phyloP scores from a whole-genome alignment of 2,113 vertebrate genomes.

The Cryptomyrus ogoouensis region DNA sequence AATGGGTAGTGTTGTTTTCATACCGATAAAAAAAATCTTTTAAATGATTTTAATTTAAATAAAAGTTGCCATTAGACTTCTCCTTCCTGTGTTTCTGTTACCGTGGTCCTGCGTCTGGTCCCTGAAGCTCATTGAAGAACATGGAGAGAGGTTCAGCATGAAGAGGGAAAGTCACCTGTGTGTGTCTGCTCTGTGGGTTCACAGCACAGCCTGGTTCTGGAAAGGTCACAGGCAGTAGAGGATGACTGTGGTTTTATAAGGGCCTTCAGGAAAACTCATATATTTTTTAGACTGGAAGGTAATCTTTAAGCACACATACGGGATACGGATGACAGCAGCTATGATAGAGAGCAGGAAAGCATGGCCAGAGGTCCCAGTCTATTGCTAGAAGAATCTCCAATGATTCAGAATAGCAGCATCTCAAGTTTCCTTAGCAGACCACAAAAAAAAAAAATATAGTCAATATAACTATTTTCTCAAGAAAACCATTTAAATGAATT shows the following conservation, averaged over 20 bases:
- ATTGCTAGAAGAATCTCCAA: background rate
- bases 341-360: background rate
- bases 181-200: background rate
- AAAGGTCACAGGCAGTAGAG: background rate
- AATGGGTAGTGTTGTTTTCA: constrained; percentile 56
- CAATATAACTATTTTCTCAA: background rate
- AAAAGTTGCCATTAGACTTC: constrained; percentile 59
- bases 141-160: background rate
- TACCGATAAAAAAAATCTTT: constrained; percentile 64
- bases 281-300: background rate
- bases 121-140: background rate
- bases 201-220: background rate
- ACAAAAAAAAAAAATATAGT: background rate
- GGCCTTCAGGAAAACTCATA: background rate
- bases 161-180: background rate
- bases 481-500: background rate
- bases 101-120: background rate
- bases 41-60: constrained; percentile 73
- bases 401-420: background rate
- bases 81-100: background rate
- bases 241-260: background rate
- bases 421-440: background rate
- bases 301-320: background rate
- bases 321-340: background rate
- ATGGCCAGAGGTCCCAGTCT: background rate